Conservation (phyloP, 2,113 vertebrate species). For the Carassius gibelio region DNA sequence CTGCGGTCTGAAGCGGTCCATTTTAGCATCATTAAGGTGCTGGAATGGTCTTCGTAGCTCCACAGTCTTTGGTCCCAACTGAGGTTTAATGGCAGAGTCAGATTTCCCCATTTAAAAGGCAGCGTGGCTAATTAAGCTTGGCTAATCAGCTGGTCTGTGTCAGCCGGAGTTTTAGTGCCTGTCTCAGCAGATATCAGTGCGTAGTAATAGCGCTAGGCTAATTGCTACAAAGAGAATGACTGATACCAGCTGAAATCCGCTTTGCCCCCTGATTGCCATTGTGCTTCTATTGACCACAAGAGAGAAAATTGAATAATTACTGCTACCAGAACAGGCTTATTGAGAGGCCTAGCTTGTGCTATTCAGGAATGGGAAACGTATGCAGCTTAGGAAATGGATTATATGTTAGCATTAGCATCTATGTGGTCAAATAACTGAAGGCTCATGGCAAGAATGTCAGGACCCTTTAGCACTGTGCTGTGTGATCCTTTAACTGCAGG, state of each 20-base stretch:
- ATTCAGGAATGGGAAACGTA: too few species aligned
- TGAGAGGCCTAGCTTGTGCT: background rate
- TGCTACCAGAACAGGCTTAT: background rate
- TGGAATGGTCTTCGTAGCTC: constrained; percentile 17
- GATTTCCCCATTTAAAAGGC: constrained; percentile 52
- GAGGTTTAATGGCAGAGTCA: constrained; percentile 55
- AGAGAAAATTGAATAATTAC: background rate
- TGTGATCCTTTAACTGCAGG: background rate
- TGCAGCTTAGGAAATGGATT: background rate
- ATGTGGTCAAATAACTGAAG: background rate
- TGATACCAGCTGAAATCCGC: constrained; percentile 18
- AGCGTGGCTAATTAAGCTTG: constrained; percentile 57
- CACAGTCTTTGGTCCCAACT: constrained; percentile 46
- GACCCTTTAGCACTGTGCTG: background rate
- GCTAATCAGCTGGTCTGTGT: constrained; percentile 54
- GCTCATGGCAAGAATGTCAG: background rate
- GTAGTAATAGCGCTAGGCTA: constrained; percentile 50
- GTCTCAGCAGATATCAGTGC: constrained; percentile 54
- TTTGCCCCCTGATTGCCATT: constrained; percentile 19
- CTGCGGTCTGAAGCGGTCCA: constrained; percentile 10
- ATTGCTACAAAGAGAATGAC: constrained; percentile 52
- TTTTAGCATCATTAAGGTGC: constrained; percentile 42
- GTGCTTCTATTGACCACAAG: constrained; percentile 4
- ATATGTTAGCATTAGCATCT: background rate
- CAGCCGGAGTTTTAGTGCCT: constrained; percentile 50